A percentile compares a stretch with the other conserved stretches of the same genome.
phyloP scores from a whole-genome alignment of 2,113 vertebrate species.

The Halcyon senegalensis region DNA sequence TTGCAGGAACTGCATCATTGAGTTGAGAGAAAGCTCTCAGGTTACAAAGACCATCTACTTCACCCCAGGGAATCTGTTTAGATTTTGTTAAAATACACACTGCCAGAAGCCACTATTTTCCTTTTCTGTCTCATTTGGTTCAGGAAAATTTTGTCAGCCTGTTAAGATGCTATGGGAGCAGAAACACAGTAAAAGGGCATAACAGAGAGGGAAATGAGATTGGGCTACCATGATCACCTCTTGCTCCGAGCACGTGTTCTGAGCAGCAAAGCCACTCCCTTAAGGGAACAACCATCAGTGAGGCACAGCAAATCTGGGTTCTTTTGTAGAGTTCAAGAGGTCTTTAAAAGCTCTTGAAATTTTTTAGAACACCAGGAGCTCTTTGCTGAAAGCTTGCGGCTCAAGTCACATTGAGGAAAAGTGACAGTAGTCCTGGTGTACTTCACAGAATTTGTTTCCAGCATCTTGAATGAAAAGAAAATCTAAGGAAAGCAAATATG shows the following conservation, averaged over 20 bases:
- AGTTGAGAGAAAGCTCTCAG: background rate
- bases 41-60: background rate
- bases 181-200: background rate
- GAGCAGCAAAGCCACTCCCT: background rate
- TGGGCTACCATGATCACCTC: background rate
- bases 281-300: background rate
- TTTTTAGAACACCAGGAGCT: background rate
- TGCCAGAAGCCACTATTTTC: background rate
- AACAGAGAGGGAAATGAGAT: background rate
- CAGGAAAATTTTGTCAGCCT: background rate
- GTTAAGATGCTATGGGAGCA: background rate
- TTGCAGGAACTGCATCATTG: background rate
- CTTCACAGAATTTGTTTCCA: background rate
- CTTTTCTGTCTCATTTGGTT: background rate
- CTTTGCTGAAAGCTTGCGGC: background rate
- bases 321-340: background rate
- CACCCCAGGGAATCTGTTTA: background rate
- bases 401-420: background rate
- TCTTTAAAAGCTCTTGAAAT: background rate
- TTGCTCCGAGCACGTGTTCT: background rate
- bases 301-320: background rate
- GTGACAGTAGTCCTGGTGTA: background rate
- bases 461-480: background rate
- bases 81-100: background rate
- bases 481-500: background rate